Percentiles rank a stretch among this genome's conserved stretches.
These are phyloP conservation scores for Halocaridina rubra DNA, from an alignment of 2,888 invertebrate genomes.

Conservation along the genomic window DNA sequence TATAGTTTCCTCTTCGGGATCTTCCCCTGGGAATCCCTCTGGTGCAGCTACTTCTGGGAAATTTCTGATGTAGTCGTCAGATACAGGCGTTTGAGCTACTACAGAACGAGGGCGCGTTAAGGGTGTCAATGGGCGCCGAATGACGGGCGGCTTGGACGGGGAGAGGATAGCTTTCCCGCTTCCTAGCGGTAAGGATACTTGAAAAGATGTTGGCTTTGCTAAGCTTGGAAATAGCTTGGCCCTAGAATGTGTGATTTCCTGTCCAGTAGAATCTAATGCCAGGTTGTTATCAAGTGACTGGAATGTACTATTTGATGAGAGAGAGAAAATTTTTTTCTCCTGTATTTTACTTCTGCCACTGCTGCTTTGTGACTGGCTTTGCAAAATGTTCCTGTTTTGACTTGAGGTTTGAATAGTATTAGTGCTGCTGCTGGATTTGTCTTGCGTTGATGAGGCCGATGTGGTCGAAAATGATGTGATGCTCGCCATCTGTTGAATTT, in stretches of 20 bases:
- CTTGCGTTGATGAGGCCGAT: not conserved
- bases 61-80: conserved; percentile 65
- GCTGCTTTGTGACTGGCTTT: not conserved
- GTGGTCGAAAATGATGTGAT: not conserved
- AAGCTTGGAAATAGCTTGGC: not conserved
- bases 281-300: not conserved
- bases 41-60: conserved; percentile 65
- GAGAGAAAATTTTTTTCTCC: not conserved
- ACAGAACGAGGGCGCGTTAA: not conserved
- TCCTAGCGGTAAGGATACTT: not conserved
- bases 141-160: not conserved
- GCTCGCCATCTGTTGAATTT: not conserved
- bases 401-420: not conserved
- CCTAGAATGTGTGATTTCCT: too few species aligned
- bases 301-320: not conserved
- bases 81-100: conserved; percentile 65
- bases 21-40: conserved; percentile 65
- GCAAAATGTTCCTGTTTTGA: not conserved
- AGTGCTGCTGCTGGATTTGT: not conserved
- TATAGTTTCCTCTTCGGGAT: conserved; percentile 66
- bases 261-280: too few species aligned
- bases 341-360: conserved; percentile 4
- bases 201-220: not conserved
- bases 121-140: not conserved
- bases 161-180: not conserved